Percentiles rank a stretch among this genome's conserved stretches.
Evolutionary conservation across 37 sponge, comb jelly and placozoan genomes (phyloP).

Genomic region (Corticium candelabrum): DNA sequence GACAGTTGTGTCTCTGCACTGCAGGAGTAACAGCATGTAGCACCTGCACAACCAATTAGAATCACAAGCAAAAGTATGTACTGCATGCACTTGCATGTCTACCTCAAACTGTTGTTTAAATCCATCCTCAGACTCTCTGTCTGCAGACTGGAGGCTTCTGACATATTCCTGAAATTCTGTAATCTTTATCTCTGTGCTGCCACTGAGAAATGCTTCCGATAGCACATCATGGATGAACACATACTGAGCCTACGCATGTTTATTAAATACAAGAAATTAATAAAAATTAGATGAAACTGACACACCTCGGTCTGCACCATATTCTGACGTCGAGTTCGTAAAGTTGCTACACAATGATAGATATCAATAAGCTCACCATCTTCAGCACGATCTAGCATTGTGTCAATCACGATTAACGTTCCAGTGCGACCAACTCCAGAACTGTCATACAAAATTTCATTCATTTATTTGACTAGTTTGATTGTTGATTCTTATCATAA

Average conservation of each 20-base stretch:
- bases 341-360: slow-evolving; percentile 19
- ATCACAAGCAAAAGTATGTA: too few relatives aligned
- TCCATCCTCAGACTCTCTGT: too few relatives aligned
- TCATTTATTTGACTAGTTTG: too few relatives aligned
- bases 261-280: slow-evolving; percentile 14
- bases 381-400: slow-evolving; percentile 37
- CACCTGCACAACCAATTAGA: too few relatives aligned
- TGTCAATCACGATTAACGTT: slow-evolving; percentile 48
- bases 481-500: background rate
- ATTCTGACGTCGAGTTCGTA: slow-evolving; percentile 38
- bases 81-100: too few relatives aligned
- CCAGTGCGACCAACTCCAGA: slow-evolving; percentile 77
- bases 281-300: slow-evolving; percentile 55
- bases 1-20: too few relatives aligned
- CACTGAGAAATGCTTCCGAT: slow-evolving; percentile 46
- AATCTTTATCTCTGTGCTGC: slow-evolving; percentile 66
- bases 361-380: slow-evolving; percentile 40
- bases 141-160: too few relatives aligned
- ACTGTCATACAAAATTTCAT: slow-evolving; percentile 38
- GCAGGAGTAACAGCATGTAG: too few relatives aligned
- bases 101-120: too few relatives aligned
- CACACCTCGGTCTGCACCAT: too few relatives aligned
- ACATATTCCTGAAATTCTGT: too few relatives aligned
- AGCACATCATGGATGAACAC: slow-evolving; percentile 57
- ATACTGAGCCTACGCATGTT: slow-evolving; percentile 59